Conservation (phyloP, 2,888 invertebrate species). For the Acanthosoma haemorrhoidale region DNA sequence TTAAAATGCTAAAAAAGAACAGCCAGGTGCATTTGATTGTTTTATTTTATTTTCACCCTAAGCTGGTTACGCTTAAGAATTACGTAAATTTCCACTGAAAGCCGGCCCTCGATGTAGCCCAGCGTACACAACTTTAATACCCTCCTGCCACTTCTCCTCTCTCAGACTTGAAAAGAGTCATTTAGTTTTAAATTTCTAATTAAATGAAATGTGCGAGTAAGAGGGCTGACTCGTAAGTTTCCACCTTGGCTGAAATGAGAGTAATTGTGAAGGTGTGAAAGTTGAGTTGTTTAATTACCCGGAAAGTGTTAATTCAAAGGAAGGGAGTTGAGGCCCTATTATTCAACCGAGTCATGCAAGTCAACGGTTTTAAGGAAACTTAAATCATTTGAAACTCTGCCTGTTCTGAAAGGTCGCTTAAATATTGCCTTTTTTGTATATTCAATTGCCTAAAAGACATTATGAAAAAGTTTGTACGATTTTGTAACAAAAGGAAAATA, state of each 20-base stretch:
- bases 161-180: too few species aligned
- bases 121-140: too few species aligned
- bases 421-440: too few species aligned
- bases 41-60: too few species aligned
- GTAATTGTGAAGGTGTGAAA: neutral
- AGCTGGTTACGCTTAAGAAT: too few species aligned
- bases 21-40: too few species aligned
- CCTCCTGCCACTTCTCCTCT: too few species aligned
- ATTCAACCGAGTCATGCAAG: neutral
- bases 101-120: too few species aligned
- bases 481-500: neutral
- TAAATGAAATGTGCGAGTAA: neutral
- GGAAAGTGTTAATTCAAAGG: neutral
- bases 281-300: neutral
- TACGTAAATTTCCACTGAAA: too few species aligned
- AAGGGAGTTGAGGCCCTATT: neutral
- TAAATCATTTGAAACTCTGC: neutral
- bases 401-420: too few species aligned
- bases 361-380: neutral
- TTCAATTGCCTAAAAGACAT: too few species aligned
- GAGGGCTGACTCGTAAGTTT: neutral
- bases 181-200: neutral
- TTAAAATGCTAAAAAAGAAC: too few species aligned
- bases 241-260: neutral
- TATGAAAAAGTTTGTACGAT: neutral